Evolutionary conservation across 1,140 invertebrate genomes (phyloP).

Genomic region (Diprion similis): DNA sequence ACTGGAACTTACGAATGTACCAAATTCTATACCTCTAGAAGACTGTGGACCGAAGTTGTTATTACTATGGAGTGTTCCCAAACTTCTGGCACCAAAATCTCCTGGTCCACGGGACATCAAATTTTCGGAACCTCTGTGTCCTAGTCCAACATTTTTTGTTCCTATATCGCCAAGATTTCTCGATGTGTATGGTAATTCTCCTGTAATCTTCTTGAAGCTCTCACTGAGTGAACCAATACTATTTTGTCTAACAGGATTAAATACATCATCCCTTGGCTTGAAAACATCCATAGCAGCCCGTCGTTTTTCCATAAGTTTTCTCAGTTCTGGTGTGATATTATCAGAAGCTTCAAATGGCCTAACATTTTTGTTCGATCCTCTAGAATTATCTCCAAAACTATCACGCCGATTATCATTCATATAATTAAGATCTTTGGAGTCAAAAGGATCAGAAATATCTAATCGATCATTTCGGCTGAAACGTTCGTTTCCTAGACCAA

Average conservation of each 20-base stretch:
- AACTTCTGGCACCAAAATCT: conserved; percentile 24
- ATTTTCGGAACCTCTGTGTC: conserved; percentile 26
- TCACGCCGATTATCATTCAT: conserved; percentile 33
- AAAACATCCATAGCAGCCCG: conserved; percentile 51
- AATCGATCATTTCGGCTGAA: conserved; percentile 27
- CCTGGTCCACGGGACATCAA: conserved; percentile 31
- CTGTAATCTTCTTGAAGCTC: conserved; percentile 55
- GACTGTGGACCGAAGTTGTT: not conserved
- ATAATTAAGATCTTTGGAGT: conserved; percentile 28
- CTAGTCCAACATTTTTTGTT: conserved; percentile 21
- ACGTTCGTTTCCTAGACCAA: conserved; percentile 34
- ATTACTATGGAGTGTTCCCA: not conserved
- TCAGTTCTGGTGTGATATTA: conserved; percentile 50
- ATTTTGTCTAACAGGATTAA: conserved; percentile 41
- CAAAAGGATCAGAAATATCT: conserved; percentile 37
- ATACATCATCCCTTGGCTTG: conserved; percentile 46
- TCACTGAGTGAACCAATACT: conserved; percentile 51
- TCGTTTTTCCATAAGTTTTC: conserved; percentile 57
- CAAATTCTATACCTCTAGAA: not conserved
- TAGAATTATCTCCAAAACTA: conserved; percentile 26
- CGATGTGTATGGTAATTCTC: conserved; percentile 45
- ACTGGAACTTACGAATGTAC: not conserved
- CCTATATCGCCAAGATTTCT: conserved; percentile 27
- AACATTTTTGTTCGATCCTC: conserved; percentile 32
- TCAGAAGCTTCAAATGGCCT: conserved; percentile 25